Base-by-base conservation (phyloP, 2,797 vertebrate genomes). In the Chrysolophus pictus region DNA sequence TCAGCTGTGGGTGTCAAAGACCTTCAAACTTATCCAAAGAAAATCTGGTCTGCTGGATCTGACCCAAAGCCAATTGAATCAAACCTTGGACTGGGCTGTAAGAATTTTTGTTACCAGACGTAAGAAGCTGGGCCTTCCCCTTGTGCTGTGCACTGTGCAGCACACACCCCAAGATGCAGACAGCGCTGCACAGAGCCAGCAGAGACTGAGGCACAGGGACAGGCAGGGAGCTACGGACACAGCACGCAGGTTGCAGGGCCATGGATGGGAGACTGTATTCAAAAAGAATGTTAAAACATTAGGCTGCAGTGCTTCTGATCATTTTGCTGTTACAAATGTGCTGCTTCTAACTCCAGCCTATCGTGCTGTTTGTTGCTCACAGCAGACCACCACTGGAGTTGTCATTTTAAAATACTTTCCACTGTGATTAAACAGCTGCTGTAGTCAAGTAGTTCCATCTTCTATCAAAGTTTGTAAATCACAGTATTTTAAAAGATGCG, bases 341-440 rank as follows among this genome's bases (percentile, higher is more conserved):
- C 49, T 5, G 33, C 74, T 81, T 75, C 70, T 67, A 58, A 7
- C 17, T 74, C 35, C 49, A 77, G 26, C 23, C 53, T 88, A 44
- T 62, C 88, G 64, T 72, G 51, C 69, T 56, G 18, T 28, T 74
- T 7, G 2, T 37, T 92, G 47, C 35, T 93, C 73, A 69, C 63
- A 84, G 71, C 22, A 86, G 94, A 95, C 95, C 93, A 95, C 95
- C 94, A 77, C 58, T 44, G 35, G 75, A 68, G 68, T 64, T 87
- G 60, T 73, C 22, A 56, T 78, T 95, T 92, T 39, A 91, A 94
- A 96, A 88, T 84, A 91, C 33, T 94, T 89, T 90, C 71, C 23
- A 80, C 80, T 70, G 75, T 88, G 72, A 96, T 96, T 96, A 87
- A 96, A 88, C 65, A 74, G 29, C 84, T 76, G 81, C 77, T 83